Evolutionary conservation across 2,888 invertebrate species (phyloP).

Genomic region (Drosophila longiperda): DNA sequence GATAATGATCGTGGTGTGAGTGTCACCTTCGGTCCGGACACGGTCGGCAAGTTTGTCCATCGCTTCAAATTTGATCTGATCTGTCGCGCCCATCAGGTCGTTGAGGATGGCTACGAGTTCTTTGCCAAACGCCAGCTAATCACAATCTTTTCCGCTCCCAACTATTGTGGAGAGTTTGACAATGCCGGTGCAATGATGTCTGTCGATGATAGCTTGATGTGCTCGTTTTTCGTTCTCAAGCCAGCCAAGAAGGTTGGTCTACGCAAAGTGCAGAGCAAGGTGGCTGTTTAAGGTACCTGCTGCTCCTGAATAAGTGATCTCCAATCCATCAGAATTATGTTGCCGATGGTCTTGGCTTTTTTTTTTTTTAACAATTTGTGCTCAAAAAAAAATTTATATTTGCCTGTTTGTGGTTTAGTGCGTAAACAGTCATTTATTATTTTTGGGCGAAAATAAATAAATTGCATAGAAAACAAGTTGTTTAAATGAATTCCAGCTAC

Average conservation of each 20-base stretch:
- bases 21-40: constrained; percentile 98
- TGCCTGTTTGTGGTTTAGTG: not conserved
- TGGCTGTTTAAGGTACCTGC: not conserved
- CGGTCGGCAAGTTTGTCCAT: constrained; percentile 85
- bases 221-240: constrained; percentile 89
- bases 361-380: not conserved
- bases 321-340: constrained; percentile 37
- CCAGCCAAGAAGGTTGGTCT: constrained; percentile 51
- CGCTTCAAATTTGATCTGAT: constrained; percentile 99
- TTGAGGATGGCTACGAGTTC: constrained; percentile 98
- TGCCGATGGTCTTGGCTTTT: not conserved
- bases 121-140: constrained; percentile 97
- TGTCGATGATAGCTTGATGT: constrained; percentile 97
- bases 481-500: not conserved
- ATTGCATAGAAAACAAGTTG: not conserved
- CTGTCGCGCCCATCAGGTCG: constrained; percentile 99
- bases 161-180: constrained; percentile 92
- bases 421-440: not conserved
- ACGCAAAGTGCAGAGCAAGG: constrained; percentile 45
- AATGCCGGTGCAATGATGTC: constrained; percentile 97
- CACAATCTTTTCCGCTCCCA: constrained; percentile 93
- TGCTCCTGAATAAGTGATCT: constrained; percentile 8
- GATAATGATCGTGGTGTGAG: constrained; percentile 99
- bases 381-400: not conserved
- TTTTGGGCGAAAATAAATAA: not conserved